A percentile compares a stretch with the other conserved stretches of the same genome.
phyloP scores from a whole-genome alignment of 2,797 vertebrate genomes.

The Syndactyla subalaris region DNA sequence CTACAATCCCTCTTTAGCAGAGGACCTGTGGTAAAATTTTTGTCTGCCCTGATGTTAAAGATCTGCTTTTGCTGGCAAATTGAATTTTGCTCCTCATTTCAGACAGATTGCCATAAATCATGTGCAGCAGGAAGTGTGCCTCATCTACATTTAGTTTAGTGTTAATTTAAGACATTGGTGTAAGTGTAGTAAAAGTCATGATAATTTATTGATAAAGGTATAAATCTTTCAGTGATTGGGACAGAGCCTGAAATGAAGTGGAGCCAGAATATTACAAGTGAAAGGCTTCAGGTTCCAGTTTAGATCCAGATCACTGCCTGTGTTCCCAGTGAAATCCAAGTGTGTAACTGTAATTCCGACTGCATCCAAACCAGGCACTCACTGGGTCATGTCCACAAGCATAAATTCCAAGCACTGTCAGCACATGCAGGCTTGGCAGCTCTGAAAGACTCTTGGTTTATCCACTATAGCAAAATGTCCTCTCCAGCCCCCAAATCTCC shows the following conservation, averaged over 20 bases:
- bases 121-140: conserved; percentile 46
- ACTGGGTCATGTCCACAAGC: conserved; percentile 45
- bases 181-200: conserved; percentile 65
- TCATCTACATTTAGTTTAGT: conserved; percentile 59
- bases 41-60: conserved; percentile 12
- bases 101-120: conserved; percentile 29
- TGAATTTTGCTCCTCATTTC: conserved; percentile 53
- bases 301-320: conserved; percentile 39
- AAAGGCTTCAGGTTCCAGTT: conserved; percentile 15
- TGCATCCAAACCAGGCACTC: conserved; percentile 37
- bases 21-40: not conserved
- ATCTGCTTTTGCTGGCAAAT: conserved; percentile 5
- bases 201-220: conserved; percentile 70
- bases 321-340: conserved; percentile 45
- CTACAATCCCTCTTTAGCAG: not conserved
- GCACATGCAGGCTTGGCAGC: conserved; percentile 53
- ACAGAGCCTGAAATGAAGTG: conserved; percentile 21
- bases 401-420: conserved; percentile 51
- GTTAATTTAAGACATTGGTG: conserved; percentile 65
- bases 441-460: not conserved
- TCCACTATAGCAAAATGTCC: conserved; percentile 2
- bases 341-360: not conserved
- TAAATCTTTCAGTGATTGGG: conserved; percentile 67
- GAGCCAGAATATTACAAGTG: conserved; percentile 12
- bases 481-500: conserved; percentile 20